Base-by-base conservation (phyloP, 1,140 invertebrate genomes). In the Drosophila chauvacae region DNA sequence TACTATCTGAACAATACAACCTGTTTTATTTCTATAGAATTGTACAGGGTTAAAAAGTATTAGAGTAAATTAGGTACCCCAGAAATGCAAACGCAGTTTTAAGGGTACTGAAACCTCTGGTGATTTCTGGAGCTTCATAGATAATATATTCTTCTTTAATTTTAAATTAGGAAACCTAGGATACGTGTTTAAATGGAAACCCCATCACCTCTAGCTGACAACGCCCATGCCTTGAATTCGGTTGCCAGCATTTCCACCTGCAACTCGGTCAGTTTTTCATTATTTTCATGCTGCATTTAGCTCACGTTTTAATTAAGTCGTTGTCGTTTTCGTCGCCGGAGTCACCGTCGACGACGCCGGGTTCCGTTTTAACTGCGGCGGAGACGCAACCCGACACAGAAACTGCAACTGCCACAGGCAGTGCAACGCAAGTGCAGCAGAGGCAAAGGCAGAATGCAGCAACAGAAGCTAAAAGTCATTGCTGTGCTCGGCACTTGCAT, bases 291-390 rank as follows among this genome's bases (percentile, higher is more conserved):
- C 85, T 73, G 85, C 85, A 90, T 90, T 90, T 90, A 90, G 86
- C 85, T 90, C 85, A 90, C 85, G 85, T 90, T 90, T 90, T 90
- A 90, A 90, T 90, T 90, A 90, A 90, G 85, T 90, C 85, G 85
- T 88, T 74, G 60, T 71, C 47, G 71, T 70, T 53, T 39, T 48
- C 41, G 55, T 68, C 48, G 80, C 57, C 47, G 33, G 63, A 70
- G 66, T 66, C 62, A n/a, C 62, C 62, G 33, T 33, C 61, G 65
- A 37, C 65, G 45, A 66, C 61, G 66, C 30, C 63, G 63, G 48
- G 66, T 70, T 70, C 66, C 66, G 66, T 68, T 70, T 70, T 50
- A 62, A 70, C 63, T 70, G 62, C 47, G 51, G 28, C 66, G 45
- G 62, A 68, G 66, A 55, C 62, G 33, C 20, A 68, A 35, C 16